phyloP scores from a whole-genome alignment of 2,113 vertebrate genomes.

The Paramisgurnus dabryanus region DNA sequence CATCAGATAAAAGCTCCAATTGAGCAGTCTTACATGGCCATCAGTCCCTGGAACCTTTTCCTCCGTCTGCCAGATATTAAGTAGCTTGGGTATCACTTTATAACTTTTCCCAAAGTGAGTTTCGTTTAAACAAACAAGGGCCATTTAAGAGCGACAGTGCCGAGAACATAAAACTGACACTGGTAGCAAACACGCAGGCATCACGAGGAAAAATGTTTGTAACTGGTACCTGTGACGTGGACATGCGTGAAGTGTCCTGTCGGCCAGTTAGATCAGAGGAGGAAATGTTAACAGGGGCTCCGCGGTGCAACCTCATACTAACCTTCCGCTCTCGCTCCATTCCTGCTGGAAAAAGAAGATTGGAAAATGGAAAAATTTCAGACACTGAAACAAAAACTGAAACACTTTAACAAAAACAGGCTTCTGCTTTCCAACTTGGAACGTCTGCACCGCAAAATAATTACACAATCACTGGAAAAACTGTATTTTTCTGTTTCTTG shows the following conservation, averaged over 20 bases:
- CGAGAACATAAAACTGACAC: neutral
- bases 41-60: neutral
- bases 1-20: neutral
- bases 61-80: neutral
- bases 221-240: conserved; percentile 89
- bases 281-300: conserved; percentile 93
- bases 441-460: neutral
- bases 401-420: neutral
- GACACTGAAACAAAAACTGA: neutral
- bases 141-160: conserved; percentile 16
- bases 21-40: neutral
- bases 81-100: neutral
- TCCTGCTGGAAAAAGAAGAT: conserved; percentile 69
- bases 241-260: conserved; percentile 95
- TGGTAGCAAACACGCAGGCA: conserved; percentile 15
- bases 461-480: neutral
- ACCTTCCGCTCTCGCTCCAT: conserved; percentile 96
- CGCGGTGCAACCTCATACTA: conserved; percentile 95
- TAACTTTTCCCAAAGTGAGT: neutral
- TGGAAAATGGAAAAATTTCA: neutral
- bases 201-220: neutral
- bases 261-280: conserved; percentile 95
- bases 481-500: neutral
- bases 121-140: neutral
- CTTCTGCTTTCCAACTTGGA: conserved; percentile 6